Conservation (phyloP, 2,113 vertebrate species). For the Ivindomyrus marchei region DNA sequence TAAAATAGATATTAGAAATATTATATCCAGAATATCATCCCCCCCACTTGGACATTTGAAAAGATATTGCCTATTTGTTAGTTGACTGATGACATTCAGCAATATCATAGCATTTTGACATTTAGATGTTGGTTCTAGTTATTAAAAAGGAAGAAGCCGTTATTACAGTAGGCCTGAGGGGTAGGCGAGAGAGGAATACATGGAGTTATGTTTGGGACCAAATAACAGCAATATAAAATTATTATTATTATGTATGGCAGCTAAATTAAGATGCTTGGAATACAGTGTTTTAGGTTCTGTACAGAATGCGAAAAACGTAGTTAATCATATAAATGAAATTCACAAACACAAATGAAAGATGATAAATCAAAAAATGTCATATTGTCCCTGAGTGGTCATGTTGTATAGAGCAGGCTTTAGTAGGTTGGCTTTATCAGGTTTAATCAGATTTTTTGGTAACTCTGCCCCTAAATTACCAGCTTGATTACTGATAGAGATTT, state of each 20-base stretch:
- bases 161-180: not conserved
- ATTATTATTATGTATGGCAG: not conserved
- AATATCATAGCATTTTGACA: conserved; percentile 12
- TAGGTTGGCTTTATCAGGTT: not conserved
- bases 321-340: not conserved
- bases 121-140: conserved; percentile 11
- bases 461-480: not conserved
- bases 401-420: not conserved
- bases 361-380: not conserved
- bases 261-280: not conserved
- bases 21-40: conserved; percentile 3
- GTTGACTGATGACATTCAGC: conserved; percentile 1
- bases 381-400: not conserved
- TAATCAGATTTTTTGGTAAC: not conserved
- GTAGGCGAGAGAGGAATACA: not conserved
- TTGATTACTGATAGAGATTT: not conserved
- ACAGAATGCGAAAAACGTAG: not conserved
- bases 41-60: not conserved
- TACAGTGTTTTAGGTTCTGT: not conserved
- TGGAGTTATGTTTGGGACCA: not conserved
- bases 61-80: conserved; percentile 14
- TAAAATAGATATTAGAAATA: conserved; percentile 13
- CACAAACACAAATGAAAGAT: not conserved
- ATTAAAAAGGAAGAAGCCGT: not conserved
- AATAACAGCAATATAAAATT: not conserved